Evolutionary conservation across 2,888 invertebrate species (phyloP), one percentile per base, ranked within the genome.

Genomic region (Euplagia quadripunctaria): DNA sequence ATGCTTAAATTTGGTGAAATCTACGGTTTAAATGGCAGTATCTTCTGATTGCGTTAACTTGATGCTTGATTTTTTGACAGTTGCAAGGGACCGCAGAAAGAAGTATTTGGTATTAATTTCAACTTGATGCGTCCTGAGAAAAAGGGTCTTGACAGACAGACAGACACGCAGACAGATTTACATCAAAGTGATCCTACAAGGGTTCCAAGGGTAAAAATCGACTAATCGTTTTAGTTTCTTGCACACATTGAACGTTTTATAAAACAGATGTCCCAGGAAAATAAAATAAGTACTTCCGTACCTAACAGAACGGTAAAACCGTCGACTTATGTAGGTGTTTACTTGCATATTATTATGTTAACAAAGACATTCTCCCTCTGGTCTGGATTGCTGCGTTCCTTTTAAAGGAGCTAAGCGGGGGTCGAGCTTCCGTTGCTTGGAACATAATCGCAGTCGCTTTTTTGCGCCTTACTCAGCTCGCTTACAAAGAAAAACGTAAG

Each of bases 371-470:
- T 55, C 72, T 74, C 80, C 80, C 80, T 83, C 78, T 84, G 79
- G 83, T 82, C 87, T 86, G 84, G 85, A 86, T 85, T 82, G 83
- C 85, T 82, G 85, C 85, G 81, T 82, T 86, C 87, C 87, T 87
- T 90, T 89, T 86, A 84, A 87, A 79, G 78, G 78, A 78, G 85
- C 80, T 84, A 76, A 84, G 79, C 82, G 71, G 77, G 82, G 82
- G 84, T 85, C 82, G 82, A 74, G 87, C 85, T 90, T 90, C 90
- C 83, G 81, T 84, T 82, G 72, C 70, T 64, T 55, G 79, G 80
- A 79, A 79, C 80, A 86, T 90, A 89, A 89, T 90, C 87, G 86
- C 79, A 81, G 87, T 70, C 87, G 85, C 86, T 85, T 86, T 61
- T 87, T 85, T 86, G 79, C 80, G 83, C 84, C 83, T 82, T 80